Evolutionary conservation across 2,888 invertebrate genomes (phyloP).

Genomic region (Cephalotes varians): DNA sequence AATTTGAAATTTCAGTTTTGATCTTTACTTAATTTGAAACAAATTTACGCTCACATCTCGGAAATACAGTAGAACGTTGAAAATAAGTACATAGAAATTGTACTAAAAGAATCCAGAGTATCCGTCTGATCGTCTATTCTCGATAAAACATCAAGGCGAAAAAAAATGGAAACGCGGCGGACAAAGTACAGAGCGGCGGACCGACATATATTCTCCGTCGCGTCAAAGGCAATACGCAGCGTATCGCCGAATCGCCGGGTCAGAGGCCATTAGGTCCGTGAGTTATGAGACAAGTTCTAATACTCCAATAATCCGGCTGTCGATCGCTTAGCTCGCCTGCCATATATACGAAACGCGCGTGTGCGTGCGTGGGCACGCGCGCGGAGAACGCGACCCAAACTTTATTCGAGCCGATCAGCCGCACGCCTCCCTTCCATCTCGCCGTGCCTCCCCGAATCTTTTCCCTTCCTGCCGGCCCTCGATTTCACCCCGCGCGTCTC

Average conservation of each 20-base stretch:
- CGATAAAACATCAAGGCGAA: neutral
- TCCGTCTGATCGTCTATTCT: neutral
- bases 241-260: conserved; percentile 69
- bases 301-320: conserved; percentile 85
- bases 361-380: conserved; percentile 62
- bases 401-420: conserved; percentile 83
- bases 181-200: conserved; percentile 29
- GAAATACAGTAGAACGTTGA: neutral
- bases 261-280: conserved; percentile 83
- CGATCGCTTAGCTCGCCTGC: conserved; percentile 77
- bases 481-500: conserved; percentile 59
- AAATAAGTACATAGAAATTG: neutral
- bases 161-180: conserved; percentile 27
- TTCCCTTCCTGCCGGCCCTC: conserved; percentile 65
- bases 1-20: neutral
- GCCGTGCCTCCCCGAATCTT: conserved; percentile 60
- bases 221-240: conserved; percentile 82
- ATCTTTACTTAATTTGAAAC: neutral
- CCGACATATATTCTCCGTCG: conserved; percentile 73
- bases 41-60: neutral
- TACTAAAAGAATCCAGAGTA: neutral
- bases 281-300: conserved; percentile 85
- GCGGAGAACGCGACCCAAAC: conserved; percentile 73
- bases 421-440: conserved; percentile 79
- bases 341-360: conserved; percentile 59